Evolutionary conservation across 2,113 vertebrate species (phyloP).

Genomic region (Corythoichthys haematopterus): DNA sequence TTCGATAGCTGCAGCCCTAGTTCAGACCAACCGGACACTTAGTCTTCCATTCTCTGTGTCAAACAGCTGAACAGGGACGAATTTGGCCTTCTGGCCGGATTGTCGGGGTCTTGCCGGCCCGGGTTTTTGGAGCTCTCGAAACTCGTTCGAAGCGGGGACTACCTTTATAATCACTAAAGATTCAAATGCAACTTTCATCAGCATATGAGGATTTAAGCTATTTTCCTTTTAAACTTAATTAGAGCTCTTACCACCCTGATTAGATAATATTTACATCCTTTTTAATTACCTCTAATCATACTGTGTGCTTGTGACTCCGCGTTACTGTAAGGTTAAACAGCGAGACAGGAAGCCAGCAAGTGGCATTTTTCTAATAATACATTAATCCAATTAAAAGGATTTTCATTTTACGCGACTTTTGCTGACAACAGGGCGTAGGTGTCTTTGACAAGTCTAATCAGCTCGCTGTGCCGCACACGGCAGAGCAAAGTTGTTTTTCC

Average conservation of each 20-base stretch:
- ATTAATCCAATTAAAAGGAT: constrained; percentile 11
- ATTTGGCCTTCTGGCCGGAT: too few relatives aligned
- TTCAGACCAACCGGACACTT: too few relatives aligned
- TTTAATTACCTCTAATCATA: background rate
- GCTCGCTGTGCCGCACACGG: background rate
- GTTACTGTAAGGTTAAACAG: constrained; percentile 6
- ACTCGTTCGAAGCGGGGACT: too few relatives aligned
- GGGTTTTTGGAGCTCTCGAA: too few relatives aligned
- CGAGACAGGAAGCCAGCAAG: background rate
- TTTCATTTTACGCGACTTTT: constrained; percentile 9
- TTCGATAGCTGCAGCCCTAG: too few relatives aligned
- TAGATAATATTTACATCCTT: background rate
- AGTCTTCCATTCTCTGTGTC: too few relatives aligned
- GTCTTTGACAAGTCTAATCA: constrained; percentile 8
- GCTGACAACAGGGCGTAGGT: background rate
- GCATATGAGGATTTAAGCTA: background rate
- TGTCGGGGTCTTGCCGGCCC: too few relatives aligned
- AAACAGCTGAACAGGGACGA: too few relatives aligned
- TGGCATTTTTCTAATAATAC: constrained; percentile 15
- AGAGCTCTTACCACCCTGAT: background rate
- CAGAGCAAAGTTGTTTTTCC: constrained; percentile 7
- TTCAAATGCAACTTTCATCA: background rate
- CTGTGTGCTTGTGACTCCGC: background rate
- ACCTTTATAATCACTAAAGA: too few relatives aligned
- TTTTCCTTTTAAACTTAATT: background rate